Conservation (phyloP, 2,113 vertebrate species). For the human (Homo sapiens) region GRCh38 chr4:6497001-6497500, state of each 20-base stretch:
- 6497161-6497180: not conserved
- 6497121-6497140: not conserved
- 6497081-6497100: no score
- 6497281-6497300: no score
- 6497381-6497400: no score
- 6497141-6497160: no score
- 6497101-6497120: not conserved
- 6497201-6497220: not conserved
- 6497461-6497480: not conserved
- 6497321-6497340: not conserved
- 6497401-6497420: not conserved
- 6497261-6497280: not conserved
- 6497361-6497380: not conserved
- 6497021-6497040: no score
- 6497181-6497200: fast-evolving
- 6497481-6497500: not conserved
- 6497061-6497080: no score
- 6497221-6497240: not conserved
- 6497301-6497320: not conserved
- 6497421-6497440: no score
- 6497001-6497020: no score
- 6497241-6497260: not conserved
- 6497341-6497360: not conserved
- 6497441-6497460: not conserved
- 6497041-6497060: not conserved